Percentiles rank a stretch among this genome's conserved stretches.
Conservation (phyloP, 2,797 vertebrate genomes). For the Sebastes hubbsi region DNA sequence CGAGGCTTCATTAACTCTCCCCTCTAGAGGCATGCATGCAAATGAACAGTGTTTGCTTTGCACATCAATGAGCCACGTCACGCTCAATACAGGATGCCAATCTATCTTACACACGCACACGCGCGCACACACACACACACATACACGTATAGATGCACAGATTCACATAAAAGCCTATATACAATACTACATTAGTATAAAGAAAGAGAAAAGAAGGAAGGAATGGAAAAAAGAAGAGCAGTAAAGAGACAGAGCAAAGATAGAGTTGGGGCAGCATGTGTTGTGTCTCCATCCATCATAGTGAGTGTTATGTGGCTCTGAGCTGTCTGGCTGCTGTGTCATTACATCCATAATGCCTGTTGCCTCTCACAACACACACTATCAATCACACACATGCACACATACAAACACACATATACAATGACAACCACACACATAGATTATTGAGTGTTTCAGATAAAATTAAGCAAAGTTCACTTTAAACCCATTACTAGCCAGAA, state of each 20-base stretch:
- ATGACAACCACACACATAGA: background rate
- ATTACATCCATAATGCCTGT: slow-evolving; percentile 79
- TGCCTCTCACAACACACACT: slow-evolving; percentile 60
- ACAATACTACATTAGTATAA: background rate
- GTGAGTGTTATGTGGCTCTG: slow-evolving; percentile 69
- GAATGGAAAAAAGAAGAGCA: background rate
- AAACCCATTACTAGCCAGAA: background rate
- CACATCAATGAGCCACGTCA: slow-evolving; percentile 72
- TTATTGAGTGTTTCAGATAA: slow-evolving; percentile 4
- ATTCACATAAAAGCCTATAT: background rate
- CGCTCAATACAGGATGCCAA: slow-evolving; percentile 45
- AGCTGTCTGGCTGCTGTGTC: slow-evolving; percentile 74
- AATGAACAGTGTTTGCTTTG: slow-evolving; percentile 74
- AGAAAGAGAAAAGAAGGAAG: background rate
- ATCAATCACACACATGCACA: slow-evolving; percentile 63
- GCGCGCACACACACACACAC: background rate
- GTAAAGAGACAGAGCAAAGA: slow-evolving; percentile 29
- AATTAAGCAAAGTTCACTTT: slow-evolving; percentile 12
- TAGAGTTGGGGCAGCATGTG: slow-evolving; percentile 35
- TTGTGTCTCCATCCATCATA: slow-evolving; percentile 66
- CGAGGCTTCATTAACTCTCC: slow-evolving; percentile 70
- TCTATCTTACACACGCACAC: slow-evolving; percentile 25
- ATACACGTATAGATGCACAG: background rate
- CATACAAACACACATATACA: slow-evolving; percentile 6
- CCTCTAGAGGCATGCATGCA: slow-evolving; percentile 70